Percentiles rank a stretch among this genome's conserved stretches.
phyloP scores from a whole-genome alignment of 2,113 vertebrate genomes.

The Haplochromis burtoni region DNA sequence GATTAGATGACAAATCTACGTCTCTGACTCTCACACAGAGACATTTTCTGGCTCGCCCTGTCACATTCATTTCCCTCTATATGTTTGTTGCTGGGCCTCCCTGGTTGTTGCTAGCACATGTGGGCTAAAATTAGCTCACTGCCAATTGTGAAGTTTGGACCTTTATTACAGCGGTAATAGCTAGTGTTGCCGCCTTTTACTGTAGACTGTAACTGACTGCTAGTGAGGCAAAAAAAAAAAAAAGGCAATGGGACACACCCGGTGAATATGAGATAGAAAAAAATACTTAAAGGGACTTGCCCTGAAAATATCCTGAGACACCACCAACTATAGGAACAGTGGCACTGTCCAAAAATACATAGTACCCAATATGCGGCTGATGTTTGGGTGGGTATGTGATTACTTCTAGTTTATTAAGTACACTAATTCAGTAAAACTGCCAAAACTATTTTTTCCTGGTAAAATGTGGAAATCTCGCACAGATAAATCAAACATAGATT shows the following conservation, averaged over 20 bases:
- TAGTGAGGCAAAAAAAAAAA: background rate
- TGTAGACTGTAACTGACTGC: background rate
- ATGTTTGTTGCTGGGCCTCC: constrained; percentile 32
- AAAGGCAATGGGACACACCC: background rate
- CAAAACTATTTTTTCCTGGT: background rate
- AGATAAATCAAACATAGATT: background rate
- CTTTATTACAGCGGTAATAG: constrained; percentile 33
- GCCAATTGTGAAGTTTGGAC: constrained; percentile 44
- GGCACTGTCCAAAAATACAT: constrained; percentile 30
- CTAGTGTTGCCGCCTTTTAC: background rate
- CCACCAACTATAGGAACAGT: background rate
- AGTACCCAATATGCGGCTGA: background rate
- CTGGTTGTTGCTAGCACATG: constrained; percentile 38
- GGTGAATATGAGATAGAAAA: constrained; percentile 32
- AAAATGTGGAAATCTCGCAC: background rate
- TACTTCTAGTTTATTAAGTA: background rate
- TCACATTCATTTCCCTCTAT: background rate
- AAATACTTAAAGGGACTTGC: background rate
- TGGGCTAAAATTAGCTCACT: constrained; percentile 65
- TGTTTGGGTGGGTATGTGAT: background rate
- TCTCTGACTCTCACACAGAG: constrained; percentile 12
- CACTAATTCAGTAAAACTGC: background rate
- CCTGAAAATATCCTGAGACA: constrained; percentile 22
- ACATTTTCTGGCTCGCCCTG: background rate
- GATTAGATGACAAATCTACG: constrained; percentile 35